Percentiles rank a stretch among this genome's conserved stretches.
Evolutionary conservation across 1,140 invertebrate species (phyloP).

Genomic region (Drosophila mauritiana): DNA sequence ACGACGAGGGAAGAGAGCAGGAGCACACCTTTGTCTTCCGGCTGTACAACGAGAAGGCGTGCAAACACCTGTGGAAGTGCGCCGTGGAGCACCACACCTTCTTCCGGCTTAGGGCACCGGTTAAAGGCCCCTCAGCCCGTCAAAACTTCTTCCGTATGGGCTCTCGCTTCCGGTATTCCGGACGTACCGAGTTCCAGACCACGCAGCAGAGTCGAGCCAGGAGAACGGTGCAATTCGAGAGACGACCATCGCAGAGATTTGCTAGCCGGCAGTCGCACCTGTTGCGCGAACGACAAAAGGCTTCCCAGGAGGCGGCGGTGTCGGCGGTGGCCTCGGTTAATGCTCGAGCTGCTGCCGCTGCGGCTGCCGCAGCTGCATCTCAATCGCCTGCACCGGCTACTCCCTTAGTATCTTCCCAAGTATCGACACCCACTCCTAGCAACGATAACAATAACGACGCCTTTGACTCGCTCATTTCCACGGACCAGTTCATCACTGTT

Average conservation of each 20-base stretch:
- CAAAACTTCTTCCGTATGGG: conserved; percentile 99
- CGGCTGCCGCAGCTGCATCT: conserved; percentile 77
- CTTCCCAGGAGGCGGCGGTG: conserved; percentile 85
- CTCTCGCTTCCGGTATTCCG: conserved; percentile 96
- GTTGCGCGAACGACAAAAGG: conserved; percentile 90
- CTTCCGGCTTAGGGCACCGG: conserved; percentile 96
- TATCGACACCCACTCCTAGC: conserved; percentile 45
- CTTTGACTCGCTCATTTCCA: conserved; percentile 72
- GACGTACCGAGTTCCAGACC: conserved; percentile 98
- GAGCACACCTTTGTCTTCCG: conserved; percentile 97
- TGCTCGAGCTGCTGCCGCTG: conserved; percentile 71
- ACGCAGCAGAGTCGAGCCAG: conserved; percentile 94
- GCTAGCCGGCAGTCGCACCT: conserved; percentile 95
- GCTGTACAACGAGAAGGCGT: conserved; percentile 97
- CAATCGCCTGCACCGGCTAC: conserved; percentile 24
- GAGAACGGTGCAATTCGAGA: conserved; percentile 96
- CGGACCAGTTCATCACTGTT: conserved; percentile 63
- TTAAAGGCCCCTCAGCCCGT: conserved; percentile 93
- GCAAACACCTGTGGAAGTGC: conserved; percentile 99
- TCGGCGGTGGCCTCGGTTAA: conserved; percentile 71
- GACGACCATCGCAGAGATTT: conserved; percentile 97
- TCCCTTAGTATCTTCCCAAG: conserved; percentile 22
- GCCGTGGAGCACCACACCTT: conserved; percentile 99
- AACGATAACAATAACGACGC: conserved; percentile 77
- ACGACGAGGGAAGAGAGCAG: conserved; percentile 96